Percentiles rank a stretch among this genome's conserved stretches.
Evolutionary conservation across 2,888 invertebrate genomes (phyloP).

Genomic region (Ormyrus labotus): DNA sequence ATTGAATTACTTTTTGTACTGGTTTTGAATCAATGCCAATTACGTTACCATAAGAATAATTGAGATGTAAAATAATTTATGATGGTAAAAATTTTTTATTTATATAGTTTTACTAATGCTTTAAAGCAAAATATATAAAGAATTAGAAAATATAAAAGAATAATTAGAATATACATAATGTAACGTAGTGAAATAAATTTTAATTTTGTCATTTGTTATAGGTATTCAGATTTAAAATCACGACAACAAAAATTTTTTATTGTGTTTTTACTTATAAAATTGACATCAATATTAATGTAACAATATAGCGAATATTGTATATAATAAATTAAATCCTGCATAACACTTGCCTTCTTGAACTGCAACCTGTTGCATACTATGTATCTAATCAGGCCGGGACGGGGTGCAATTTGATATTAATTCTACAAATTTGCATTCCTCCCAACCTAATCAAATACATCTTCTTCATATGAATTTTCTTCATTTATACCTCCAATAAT

Average conservation of each 20-base stretch:
- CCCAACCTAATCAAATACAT: constrained; percentile 72
- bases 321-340: too few species aligned
- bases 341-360: constrained; percentile 1
- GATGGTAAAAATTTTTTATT: too few species aligned
- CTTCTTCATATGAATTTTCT: neutral
- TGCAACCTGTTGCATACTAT: constrained; percentile 59
- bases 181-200: too few species aligned
- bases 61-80: too few species aligned
- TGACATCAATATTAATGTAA: neutral
- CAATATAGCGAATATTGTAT: too few species aligned
- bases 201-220: too few species aligned
- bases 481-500: neutral
- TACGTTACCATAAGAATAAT: neutral
- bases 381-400: constrained; percentile 76
- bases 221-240: too few species aligned
- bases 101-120: too few species aligned
- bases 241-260: neutral
- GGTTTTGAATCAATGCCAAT: constrained; percentile 14
- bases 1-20: constrained; percentile 51
- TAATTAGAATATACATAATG: too few species aligned
- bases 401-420: constrained; percentile 76
- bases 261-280: neutral
- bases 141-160: too few species aligned
- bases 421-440: constrained; percentile 75
- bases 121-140: too few species aligned